Evolutionary conservation across 2,113 vertebrate species (phyloP).

Genomic region (Corydoras maculifer): DNA sequence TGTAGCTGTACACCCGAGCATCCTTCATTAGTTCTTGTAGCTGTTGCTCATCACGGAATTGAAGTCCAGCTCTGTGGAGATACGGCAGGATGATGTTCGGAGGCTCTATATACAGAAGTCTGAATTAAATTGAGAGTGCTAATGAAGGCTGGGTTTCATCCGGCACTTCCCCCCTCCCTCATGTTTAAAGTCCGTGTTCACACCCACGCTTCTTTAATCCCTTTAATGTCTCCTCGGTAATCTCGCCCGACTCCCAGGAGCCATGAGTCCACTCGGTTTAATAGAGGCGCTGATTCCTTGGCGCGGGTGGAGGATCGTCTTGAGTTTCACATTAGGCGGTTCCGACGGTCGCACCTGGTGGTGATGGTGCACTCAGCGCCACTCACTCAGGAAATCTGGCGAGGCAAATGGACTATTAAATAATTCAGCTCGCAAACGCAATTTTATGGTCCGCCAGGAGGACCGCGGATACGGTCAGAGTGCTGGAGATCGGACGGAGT

Average conservation of each 20-base stretch:
- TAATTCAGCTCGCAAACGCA: constrained; percentile 43
- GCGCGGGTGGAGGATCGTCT: constrained; percentile 29
- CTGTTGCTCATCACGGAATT: no score
- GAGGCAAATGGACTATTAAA: constrained; percentile 43
- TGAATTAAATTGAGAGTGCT: background rate
- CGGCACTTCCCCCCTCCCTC: background rate
- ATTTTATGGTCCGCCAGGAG: constrained; percentile 28
- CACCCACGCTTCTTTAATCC: background rate
- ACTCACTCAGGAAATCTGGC: constrained; percentile 18
- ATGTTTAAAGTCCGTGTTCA: background rate
- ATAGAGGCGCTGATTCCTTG: constrained; percentile 21
- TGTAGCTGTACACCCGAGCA: no score
- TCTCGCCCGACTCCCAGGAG: constrained; percentile 24
- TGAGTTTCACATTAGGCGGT: constrained; percentile 38
- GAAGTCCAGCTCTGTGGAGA: no score
- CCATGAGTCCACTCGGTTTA: constrained; percentile 35
- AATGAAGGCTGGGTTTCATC: background rate
- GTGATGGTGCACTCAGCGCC: constrained; percentile 31
- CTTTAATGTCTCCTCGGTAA: constrained; percentile 28
- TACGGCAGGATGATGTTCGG: no score
- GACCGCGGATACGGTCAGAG: constrained; percentile 16
- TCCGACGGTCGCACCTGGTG: constrained; percentile 32
- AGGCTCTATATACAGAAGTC: no score
- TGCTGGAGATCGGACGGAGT: constrained; percentile 20
- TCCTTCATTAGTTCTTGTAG: no score